Percentiles rank a stretch among this genome's conserved stretches.
These are phyloP conservation scores for Alces alces DNA, from an alignment of 2,113 vertebrate species.

Conservation along the genomic window DNA sequence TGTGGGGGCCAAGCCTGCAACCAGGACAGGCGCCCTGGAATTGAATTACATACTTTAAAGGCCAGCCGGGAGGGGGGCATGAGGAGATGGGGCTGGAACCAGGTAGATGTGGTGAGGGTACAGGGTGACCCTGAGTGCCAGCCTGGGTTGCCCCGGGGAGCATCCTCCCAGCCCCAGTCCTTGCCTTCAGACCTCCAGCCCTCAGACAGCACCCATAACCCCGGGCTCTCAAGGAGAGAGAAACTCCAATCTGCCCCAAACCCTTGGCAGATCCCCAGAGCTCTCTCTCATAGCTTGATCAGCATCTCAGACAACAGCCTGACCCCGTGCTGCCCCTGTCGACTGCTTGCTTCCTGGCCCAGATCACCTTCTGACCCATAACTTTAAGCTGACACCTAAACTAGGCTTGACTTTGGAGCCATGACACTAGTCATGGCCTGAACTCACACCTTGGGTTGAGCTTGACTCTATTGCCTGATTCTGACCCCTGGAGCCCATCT, in stretches of 20 bases:
- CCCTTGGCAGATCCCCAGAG: not conserved
- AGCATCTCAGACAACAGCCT: not conserved
- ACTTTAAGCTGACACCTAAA: not conserved
- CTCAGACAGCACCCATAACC: not conserved
- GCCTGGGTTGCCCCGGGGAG: not conserved
- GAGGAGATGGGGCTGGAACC: slow-evolving; percentile 69
- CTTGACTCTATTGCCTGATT: not conserved
- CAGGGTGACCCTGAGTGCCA: not conserved
- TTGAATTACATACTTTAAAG: slow-evolving; percentile 83
- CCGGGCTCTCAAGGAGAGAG: not conserved
- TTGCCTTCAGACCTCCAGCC: not conserved
- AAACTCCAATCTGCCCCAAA: not conserved
- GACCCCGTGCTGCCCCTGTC: not conserved
- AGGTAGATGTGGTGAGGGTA: not conserved
- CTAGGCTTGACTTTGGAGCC: not conserved
- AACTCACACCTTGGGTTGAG: not conserved
- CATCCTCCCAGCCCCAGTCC: not conserved
- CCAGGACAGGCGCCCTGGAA: slow-evolving; percentile 76
- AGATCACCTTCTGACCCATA: not conserved
- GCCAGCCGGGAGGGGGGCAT: slow-evolving; percentile 63
- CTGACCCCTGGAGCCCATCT: not conserved
- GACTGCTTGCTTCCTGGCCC: not conserved
- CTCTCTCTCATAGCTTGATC: not conserved
- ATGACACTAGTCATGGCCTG: not conserved
- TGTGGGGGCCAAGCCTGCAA: slow-evolving; percentile 76